Percentiles rank a stretch among this genome's conserved stretches.
phyloP scores from a whole-genome alignment of 1,140 invertebrate genomes.

The Adoxophyes honmai region DNA sequence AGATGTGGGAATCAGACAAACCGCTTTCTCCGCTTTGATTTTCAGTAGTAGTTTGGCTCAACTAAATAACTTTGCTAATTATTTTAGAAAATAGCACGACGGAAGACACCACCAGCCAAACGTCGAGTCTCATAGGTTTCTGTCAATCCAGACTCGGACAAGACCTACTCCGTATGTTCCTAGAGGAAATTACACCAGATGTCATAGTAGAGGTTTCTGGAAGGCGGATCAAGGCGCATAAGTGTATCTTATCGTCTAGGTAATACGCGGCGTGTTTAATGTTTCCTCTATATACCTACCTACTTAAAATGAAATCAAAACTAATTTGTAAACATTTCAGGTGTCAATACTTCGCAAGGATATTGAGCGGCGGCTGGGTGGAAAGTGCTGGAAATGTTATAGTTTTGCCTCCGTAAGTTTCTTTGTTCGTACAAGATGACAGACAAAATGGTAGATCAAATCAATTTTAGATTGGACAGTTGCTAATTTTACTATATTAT shows the following conservation, averaged over 20 bases:
- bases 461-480: too few species aligned
- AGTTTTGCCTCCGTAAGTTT: slow-evolving; percentile 86
- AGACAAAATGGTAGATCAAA: slow-evolving; percentile 15
- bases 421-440: background rate
- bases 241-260: slow-evolving; percentile 92
- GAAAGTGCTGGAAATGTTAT: slow-evolving; percentile 87
- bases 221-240: slow-evolving; percentile 89
- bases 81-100: slow-evolving; percentile 52
- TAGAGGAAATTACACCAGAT: slow-evolving; percentile 92
- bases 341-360: slow-evolving; percentile 94
- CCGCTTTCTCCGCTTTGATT: too few species aligned
- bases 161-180: slow-evolving; percentile 91
- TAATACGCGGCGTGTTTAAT: slow-evolving; percentile 17
- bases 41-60: too few species aligned
- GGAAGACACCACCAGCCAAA: slow-evolving; percentile 51
- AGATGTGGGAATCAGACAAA: too few species aligned
- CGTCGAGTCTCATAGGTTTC: slow-evolving; percentile 53
- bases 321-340: slow-evolving; percentile 37
- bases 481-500: slow-evolving; percentile 16
- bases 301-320: slow-evolving; percentile 9
- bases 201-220: slow-evolving; percentile 89
- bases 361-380: slow-evolving; percentile 90
- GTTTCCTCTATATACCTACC: background rate
- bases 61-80: slow-evolving; percentile 9
- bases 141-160: slow-evolving; percentile 83